These are phyloP conservation scores for Epistrophella euchroma DNA, from an alignment of 2,888 invertebrate genomes.

Conservation along the genomic window DNA sequence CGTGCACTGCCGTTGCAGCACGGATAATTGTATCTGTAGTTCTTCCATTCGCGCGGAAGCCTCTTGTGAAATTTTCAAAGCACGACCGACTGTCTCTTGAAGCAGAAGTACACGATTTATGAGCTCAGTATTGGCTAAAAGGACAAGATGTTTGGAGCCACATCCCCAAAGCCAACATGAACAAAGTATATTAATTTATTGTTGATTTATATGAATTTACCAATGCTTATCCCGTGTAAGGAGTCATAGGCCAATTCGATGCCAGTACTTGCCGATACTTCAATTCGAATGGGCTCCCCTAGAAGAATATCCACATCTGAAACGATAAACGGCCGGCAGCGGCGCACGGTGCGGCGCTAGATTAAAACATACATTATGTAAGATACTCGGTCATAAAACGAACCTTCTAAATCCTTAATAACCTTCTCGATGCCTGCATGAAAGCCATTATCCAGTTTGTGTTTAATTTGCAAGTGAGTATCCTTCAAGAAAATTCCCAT, in stretches of 20 bases:
- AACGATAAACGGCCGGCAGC: not conserved
- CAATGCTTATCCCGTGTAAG: slow-evolving; percentile 88
- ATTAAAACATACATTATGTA: slow-evolving; percentile 45
- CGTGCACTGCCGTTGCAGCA: slow-evolving; percentile 87
- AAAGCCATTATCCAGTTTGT: slow-evolving; percentile 85
- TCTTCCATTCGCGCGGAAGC: slow-evolving; percentile 84
- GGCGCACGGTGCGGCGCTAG: not conserved
- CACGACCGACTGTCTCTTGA: slow-evolving; percentile 83
- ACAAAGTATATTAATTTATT: not conserved
- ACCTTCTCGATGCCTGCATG: slow-evolving; percentile 87
- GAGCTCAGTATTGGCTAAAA: slow-evolving; percentile 82
- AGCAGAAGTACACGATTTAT: slow-evolving; percentile 83
- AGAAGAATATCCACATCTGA: slow-evolving; percentile 89
- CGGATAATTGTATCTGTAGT: slow-evolving; percentile 83
- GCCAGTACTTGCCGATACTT: slow-evolving; percentile 90
- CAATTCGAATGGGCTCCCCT: slow-evolving; percentile 90
- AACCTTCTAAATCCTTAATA: slow-evolving; percentile 87
- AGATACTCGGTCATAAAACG: slow-evolving; percentile 77
- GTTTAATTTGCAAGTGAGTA: slow-evolving; percentile 87
- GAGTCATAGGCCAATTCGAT: slow-evolving; percentile 90
- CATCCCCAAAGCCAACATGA: slow-evolving; percentile 65
- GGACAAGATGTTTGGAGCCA: slow-evolving; percentile 14
- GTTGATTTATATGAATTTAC: slow-evolving; percentile 83
- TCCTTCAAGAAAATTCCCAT: slow-evolving; percentile 87
- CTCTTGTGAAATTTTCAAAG: slow-evolving; percentile 83